A percentile compares a stretch with the other conserved stretches of the same genome.
phyloP scores from a whole-genome alignment of 2,113 vertebrate species.

The Neogale vison region DNA sequence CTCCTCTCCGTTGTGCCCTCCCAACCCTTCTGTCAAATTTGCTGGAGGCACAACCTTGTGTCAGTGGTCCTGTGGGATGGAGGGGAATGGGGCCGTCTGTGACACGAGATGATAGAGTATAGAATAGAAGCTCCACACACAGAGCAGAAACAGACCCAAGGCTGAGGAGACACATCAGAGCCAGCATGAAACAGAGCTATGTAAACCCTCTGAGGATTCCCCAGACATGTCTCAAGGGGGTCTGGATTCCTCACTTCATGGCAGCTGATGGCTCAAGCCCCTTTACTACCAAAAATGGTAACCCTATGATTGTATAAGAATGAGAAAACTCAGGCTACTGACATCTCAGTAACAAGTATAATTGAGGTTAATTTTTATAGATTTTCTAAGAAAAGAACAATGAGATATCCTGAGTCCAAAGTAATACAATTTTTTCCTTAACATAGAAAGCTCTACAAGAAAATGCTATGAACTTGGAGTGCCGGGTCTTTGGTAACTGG shows the following conservation, averaged over 20 bases:
- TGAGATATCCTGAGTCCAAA: background rate
- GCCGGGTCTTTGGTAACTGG: background rate
- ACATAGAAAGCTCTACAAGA: background rate
- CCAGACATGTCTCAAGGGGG: background rate
- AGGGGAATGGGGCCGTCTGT: accelerated
- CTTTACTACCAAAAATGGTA: background rate
- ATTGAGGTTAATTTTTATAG: background rate
- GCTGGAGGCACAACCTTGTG: background rate
- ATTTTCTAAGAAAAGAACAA: background rate
- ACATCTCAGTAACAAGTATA: background rate
- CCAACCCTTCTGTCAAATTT: background rate
- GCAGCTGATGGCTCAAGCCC: background rate
- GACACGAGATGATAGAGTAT: background rate
- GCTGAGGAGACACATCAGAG: background rate
- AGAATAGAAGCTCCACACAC: background rate
- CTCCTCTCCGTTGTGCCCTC: background rate
- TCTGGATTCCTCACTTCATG: background rate
- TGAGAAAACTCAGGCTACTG: background rate
- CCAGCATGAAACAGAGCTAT: background rate
- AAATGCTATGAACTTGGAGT: background rate
- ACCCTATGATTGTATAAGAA: background rate
- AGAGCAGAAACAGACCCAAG: background rate
- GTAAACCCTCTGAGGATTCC: background rate
- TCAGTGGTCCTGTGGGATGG: background rate
- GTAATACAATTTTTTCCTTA: background rate